A percentile compares a stretch with the other conserved stretches of the same genome.
These are phyloP conservation scores for Gymnoscelis rufifasciata DNA, from an alignment of 2,888 invertebrate genomes.

Conservation along the genomic window DNA sequence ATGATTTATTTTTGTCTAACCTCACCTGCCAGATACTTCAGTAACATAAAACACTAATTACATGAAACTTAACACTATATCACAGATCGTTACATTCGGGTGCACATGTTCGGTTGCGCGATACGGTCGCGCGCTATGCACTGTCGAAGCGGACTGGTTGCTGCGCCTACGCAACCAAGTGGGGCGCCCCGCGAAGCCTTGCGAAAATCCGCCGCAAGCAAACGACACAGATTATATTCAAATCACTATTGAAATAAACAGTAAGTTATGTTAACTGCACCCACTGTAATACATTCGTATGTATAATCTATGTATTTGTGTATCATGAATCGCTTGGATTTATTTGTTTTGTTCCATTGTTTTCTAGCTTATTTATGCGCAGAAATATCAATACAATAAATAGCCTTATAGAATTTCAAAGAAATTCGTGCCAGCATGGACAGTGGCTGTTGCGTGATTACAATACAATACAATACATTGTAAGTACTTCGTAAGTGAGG, in stretches of 20 bases:
- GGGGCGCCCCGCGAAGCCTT: constrained; percentile 71
- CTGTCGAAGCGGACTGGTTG: constrained; percentile 50
- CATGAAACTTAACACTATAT: constrained; percentile 71
- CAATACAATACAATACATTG: not conserved
- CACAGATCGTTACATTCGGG: constrained; percentile 66
- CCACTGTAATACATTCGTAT: constrained; percentile 10
- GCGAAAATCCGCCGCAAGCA: constrained; percentile 57
- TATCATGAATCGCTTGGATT: constrained; percentile 11
- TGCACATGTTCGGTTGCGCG: constrained; percentile 54
- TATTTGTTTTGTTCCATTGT: constrained; percentile 16
- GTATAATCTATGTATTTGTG: constrained; percentile 10
- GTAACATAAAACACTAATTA: constrained; percentile 47
- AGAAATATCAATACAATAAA: not conserved
- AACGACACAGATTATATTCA: constrained; percentile 22
- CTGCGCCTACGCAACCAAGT: constrained; percentile 57
- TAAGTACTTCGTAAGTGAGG: constrained; percentile 5
- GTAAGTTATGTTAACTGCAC: constrained; percentile 11
- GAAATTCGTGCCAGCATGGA: constrained; percentile 3
- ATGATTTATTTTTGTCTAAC: constrained; percentile 19
- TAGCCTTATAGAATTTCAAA: not conserved
- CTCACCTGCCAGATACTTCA: constrained; percentile 47
- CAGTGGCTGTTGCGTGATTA: constrained; percentile 12
- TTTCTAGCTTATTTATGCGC: constrained; percentile 6
- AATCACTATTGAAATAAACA: constrained; percentile 5
- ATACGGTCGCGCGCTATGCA: constrained; percentile 54